Evolutionary conservation across 92 coral and sea anemone genomes (phyloP).

Genomic region (Palythoa grandiflora): DNA sequence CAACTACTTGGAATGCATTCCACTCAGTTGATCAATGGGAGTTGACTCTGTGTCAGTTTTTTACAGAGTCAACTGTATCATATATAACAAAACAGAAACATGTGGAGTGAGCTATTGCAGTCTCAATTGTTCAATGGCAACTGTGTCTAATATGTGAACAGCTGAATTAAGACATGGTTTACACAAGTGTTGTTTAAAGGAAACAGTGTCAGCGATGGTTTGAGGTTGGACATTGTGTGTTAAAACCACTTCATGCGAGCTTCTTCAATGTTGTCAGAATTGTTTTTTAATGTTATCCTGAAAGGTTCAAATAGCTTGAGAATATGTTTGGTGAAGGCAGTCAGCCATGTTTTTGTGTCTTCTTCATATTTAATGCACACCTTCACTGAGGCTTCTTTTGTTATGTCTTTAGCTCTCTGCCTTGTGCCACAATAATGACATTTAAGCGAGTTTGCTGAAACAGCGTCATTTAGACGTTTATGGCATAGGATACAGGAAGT

Average conservation of each 20-base stretch:
- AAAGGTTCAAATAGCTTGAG: conserved; percentile 3
- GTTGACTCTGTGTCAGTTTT: too few relatives aligned
- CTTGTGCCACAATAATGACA: conserved; percentile 21
- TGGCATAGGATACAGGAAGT: conserved; percentile 60
- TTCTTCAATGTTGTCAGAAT: conserved; percentile 29
- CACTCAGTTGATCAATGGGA: too few relatives aligned
- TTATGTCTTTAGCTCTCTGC: conserved; percentile 9
- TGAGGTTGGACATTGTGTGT: too few relatives aligned
- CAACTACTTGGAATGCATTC: too few relatives aligned
- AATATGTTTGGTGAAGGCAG: conserved; percentile 29
- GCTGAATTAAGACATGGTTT: too few relatives aligned
- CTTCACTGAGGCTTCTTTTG: conserved; percentile 27
- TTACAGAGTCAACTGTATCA: too few relatives aligned
- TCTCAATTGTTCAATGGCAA: too few relatives aligned
- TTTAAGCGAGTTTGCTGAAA: conserved; percentile 31
- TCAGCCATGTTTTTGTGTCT: conserved; percentile 17
- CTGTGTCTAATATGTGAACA: too few relatives aligned
- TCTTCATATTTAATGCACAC: conserved; percentile 10
- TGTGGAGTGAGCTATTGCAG: too few relatives aligned
- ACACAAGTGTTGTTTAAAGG: too few relatives aligned
- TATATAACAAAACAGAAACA: too few relatives aligned
- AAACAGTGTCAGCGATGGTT: too few relatives aligned
- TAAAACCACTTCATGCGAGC: conserved; percentile 2
- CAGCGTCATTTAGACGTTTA: conserved; percentile 22
- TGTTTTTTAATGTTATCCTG: conserved; percentile 37